Base-by-base conservation (phyloP, 2,888 invertebrate genomes). In the Orthosia cruda region DNA sequence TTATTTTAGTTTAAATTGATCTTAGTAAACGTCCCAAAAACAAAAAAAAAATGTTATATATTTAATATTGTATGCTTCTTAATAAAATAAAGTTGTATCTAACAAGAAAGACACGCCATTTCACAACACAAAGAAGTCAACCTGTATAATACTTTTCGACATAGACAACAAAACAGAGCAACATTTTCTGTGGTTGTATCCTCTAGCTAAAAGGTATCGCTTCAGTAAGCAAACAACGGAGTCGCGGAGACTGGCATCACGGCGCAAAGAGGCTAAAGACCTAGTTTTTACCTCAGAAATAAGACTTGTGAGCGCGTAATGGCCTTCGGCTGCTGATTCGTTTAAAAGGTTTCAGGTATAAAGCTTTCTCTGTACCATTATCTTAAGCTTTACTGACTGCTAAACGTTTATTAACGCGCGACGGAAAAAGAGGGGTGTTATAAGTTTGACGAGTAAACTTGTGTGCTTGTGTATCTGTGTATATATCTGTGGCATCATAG, bases 191-290 rank as follows among this genome's bases (percentile, higher is more conserved):
- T 23, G 45, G 49, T 32, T 77, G 74, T 77, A 77, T 84, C 76
- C 70, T 82, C 89, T 83, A 78, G 88, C 93, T 92, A 93, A 93
- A 93, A 92, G 91, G 92, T 91, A 91, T 90, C 89, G 88, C 89
- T 88, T 78, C 83, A 86, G 87, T 89, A 87, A 86, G 87, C 90
- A 91, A 92, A 92, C 91, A 92, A 90, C 89, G 73, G 79, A 80
- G 67, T 77, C 76, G 65, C 68, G 71, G 72, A 72, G 67, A 73
- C 64, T 72, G 83, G 75, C 79, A 74, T 71, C 71, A 80, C 83
- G 78, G 82, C 86, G 84, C 67, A 81, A 83, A 85, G 80, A 85
- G 84, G 77, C 86, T 70, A 84, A 81, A 83, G 83, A 84, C 79
- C 63, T 81, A 84, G 80, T 83, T 88, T 89, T 87, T 87, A 83